Evolutionary conservation across 2,113 vertebrate genomes (phyloP).

Genomic region (Bombycilla garrulus): DNA sequence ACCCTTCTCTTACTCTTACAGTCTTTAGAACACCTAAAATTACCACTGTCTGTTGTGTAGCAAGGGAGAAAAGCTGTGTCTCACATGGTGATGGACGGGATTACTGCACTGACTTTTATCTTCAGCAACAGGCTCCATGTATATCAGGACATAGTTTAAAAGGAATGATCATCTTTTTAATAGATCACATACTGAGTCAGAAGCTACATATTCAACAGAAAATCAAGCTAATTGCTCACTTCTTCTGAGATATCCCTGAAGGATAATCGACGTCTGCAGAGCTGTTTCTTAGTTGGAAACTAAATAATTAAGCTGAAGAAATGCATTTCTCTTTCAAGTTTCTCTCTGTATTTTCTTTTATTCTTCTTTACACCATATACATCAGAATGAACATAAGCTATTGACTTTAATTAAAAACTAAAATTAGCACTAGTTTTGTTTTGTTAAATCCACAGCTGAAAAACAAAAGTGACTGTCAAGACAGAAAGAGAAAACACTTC

Average conservation of each 20-base stretch:
- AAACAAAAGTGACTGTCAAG: conserved; percentile 21
- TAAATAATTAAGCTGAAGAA: conserved; percentile 74
- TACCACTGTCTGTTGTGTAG: background rate
- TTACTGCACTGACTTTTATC: conserved; percentile 60
- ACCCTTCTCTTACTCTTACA: background rate
- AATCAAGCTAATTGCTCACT: conserved; percentile 81
- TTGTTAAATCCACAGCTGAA: conserved; percentile 14
- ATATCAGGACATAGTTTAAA: conserved; percentile 69
- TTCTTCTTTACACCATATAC: background rate
- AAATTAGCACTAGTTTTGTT: conserved; percentile 30
- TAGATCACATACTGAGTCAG: conserved; percentile 75
- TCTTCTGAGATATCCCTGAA: conserved; percentile 76
- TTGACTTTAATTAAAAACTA: conserved; percentile 53
- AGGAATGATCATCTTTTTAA: conserved; percentile 73
- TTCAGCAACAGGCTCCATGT: conserved; percentile 60
- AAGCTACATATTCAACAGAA: conserved; percentile 78
- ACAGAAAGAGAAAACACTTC: background rate
- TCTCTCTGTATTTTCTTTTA: conserved; percentile 21
- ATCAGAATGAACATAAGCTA: conserved; percentile 3
- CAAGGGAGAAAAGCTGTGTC: background rate
- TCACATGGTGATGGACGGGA: conserved; percentile 37
- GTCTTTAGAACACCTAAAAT: background rate
- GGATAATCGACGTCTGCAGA: conserved; percentile 71
- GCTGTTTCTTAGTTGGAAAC: conserved; percentile 72
- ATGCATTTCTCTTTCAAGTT: conserved; percentile 64